Evolutionary conservation across 2,113 vertebrate genomes (phyloP).

Genomic region (Podarcis cretensis): DNA sequence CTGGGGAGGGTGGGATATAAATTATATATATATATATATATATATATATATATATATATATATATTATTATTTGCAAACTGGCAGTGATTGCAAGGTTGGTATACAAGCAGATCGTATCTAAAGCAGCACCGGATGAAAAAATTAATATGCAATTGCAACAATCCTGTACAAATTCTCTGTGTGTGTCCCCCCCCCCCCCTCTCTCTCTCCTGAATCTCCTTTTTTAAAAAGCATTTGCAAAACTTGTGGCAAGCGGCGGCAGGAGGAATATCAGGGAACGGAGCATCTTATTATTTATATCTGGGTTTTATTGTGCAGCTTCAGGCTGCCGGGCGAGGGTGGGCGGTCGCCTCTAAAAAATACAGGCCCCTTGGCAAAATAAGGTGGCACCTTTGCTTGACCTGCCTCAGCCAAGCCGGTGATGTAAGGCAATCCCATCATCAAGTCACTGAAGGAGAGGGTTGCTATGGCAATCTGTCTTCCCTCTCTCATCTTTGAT

Average conservation of each 20-base stretch:
- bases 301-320: not conserved
- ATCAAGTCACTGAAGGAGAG: not conserved
- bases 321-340: not conserved
- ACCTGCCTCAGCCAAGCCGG: not conserved
- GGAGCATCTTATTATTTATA: not conserved
- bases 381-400: not conserved
- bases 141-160: not conserved
- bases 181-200: not conserved
- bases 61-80: not conserved
- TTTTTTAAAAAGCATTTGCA: not conserved
- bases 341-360: not conserved
- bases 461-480: conserved; percentile 17
- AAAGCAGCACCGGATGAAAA: not conserved
- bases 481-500: not conserved
- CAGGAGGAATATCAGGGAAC: not conserved
- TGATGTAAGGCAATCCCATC: not conserved
- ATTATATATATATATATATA: too few species aligned
- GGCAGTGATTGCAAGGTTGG: too few species aligned
- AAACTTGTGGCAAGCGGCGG: not conserved
- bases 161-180: not conserved
- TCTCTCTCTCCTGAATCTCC: not conserved
- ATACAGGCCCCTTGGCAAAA: not conserved
- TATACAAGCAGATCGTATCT: not conserved
- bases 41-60: too few species aligned
- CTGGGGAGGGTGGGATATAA: too few species aligned